Base-by-base conservation (phyloP, 2,113 vertebrate species). In the Microcebus jonahi region DNA sequence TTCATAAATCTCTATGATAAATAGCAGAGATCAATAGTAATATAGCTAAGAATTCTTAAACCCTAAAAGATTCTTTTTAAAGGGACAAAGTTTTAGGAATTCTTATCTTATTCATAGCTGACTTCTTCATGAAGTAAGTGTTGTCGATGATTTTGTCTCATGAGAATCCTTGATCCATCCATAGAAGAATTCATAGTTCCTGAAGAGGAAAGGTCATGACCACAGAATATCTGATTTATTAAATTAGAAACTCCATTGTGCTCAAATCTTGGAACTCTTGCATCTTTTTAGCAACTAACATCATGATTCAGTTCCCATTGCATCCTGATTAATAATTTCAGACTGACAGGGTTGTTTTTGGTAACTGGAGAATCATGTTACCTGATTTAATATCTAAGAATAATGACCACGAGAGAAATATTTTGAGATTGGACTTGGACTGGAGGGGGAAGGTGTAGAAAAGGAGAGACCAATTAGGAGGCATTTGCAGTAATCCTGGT, bases 321-420 rank as follows among this genome's bases (percentile, higher is more conserved):
- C 61, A 27, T 68, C 63, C 86, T 87, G 87, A 73, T 76, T 31
- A 68, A 76, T 82, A 53, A 65, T 48, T 88, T 94, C 18, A 9
- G 57, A 68, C n/a, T 87, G n/a, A 45, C 14, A 45, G 59, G 12
- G 45, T 57, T 88, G 39, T 76, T 61, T 90, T 77, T 91, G 79
- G 21, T 91, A 50, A 73, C 31, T 20, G 39, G 34, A 10, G 18
- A 82, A 48, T 71, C 77, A 14, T 86, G 34, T 95, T 67, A 39
- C 70, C n/a, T 92, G 70, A n/a, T 92, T 88, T 59, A 39, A 48
- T 94, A 77, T 90, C 67, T 90, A 50, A 86, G 39, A 89, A 86
- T 61, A 50, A n/a, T 61, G 18, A 50, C 25, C 65, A 18, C 23
- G 31, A 15, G n/a, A 61, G 80, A 82, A 34, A 53, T 55, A 50